These are phyloP conservation scores for Montipora foliosa DNA, from an alignment of 64 coral and sea anemone genomes.

Conservation along the genomic window DNA sequence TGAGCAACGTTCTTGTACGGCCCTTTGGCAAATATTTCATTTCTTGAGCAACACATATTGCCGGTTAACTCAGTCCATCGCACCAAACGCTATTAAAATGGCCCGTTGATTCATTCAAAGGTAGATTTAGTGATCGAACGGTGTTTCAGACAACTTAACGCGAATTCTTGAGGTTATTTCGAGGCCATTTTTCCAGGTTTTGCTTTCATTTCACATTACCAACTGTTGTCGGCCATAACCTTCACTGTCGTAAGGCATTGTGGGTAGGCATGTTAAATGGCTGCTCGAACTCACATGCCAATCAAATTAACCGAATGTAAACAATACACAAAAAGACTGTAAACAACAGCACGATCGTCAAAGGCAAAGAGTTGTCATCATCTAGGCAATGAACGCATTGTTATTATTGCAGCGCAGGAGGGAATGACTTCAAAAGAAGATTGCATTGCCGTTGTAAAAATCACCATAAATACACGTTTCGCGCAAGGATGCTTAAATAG, in stretches of 20 bases:
- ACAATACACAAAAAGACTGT: conserved; percentile 62
- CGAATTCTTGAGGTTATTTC: conserved; percentile 29
- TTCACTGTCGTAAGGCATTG: conserved; percentile 52
- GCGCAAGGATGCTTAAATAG: neutral
- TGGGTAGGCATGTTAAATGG: conserved; percentile 41
- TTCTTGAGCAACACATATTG: conserved; percentile 4
- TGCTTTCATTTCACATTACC: conserved; percentile 57
- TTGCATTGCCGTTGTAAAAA: neutral
- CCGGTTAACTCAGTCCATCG: conserved; percentile 47
- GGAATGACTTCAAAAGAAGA: neutral
- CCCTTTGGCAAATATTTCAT: conserved; percentile 34
- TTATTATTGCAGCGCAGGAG: neutral
- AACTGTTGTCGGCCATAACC: conserved; percentile 69
- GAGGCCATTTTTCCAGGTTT: conserved; percentile 56
- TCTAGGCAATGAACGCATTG: neutral
- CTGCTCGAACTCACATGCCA: conserved; percentile 39
- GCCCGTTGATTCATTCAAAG: neutral
- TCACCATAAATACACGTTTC: neutral
- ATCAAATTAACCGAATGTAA: conserved; percentile 65
- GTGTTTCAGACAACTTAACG: neutral
- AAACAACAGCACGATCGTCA: neutral
- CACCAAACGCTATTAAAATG: neutral
- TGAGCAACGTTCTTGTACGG: conserved; percentile 11
- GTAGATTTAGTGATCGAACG: neutral
- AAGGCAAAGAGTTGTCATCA: neutral